These are phyloP conservation scores for Batillaria attramentaria DNA, from an alignment of 1,140 invertebrate species.

Conservation along the genomic window DNA sequence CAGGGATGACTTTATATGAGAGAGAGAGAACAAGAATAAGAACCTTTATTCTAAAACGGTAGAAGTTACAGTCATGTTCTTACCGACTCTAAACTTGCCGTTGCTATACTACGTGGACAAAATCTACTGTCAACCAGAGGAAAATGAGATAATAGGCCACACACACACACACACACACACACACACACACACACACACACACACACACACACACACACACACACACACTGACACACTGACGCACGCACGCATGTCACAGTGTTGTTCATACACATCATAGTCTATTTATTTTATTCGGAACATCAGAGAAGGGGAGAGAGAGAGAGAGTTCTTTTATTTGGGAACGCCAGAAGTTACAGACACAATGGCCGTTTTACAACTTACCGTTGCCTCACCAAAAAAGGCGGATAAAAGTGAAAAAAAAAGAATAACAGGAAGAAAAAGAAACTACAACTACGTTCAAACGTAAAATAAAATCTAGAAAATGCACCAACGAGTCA, in stretches of 20 bases:
- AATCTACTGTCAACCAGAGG: background rate
- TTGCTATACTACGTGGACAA: background rate
- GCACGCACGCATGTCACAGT: conserved; percentile 1
- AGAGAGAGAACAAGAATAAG: background rate
- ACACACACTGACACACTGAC: background rate
- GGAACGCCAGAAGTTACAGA: too few relatives aligned
- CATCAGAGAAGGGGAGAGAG: background rate
- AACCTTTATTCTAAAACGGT: background rate
- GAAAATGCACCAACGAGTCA: too few relatives aligned
- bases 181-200: background rate
- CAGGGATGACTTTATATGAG: background rate
- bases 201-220: background rate
- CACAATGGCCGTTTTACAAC: too few relatives aligned
- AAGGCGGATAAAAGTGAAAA: too few relatives aligned
- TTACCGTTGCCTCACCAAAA: too few relatives aligned
- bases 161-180: background rate
- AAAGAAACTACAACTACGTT: too few relatives aligned
- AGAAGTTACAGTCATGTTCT: background rate
- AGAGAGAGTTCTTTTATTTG: background rate
- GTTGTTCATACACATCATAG: too few relatives aligned
- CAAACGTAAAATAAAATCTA: too few relatives aligned
- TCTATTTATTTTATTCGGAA: too few relatives aligned
- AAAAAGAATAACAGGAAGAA: too few relatives aligned
- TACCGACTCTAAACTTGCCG: background rate
- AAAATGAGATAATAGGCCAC: background rate